Evolutionary conservation across 2,888 invertebrate genomes (phyloP).

Genomic region (Nebria salina): DNA sequence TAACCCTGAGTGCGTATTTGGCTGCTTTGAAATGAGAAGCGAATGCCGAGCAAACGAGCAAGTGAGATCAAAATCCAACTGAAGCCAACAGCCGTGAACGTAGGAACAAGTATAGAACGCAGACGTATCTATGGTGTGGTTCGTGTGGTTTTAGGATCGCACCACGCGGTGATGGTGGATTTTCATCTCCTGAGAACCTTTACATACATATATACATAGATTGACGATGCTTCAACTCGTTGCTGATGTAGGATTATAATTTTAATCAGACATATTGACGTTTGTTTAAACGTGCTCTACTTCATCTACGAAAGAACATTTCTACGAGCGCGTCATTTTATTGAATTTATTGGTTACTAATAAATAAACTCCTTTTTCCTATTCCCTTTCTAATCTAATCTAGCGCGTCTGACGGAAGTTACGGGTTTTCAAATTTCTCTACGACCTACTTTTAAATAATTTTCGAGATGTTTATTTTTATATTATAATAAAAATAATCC

Average conservation of each 20-base stretch:
- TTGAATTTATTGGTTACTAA: no score
- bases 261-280: conserved; percentile 18
- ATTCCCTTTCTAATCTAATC: no score
- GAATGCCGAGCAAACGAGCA: neutral
- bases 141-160: neutral
- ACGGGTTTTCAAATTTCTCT: no score
- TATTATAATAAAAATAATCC: no score
- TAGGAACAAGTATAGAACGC: neutral
- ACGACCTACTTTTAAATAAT: no score
- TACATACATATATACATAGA: neutral
- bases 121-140: neutral
- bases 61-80: neutral
- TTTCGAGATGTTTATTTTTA: no score
- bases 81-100: neutral
- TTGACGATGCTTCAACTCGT: neutral
- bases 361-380: no score
- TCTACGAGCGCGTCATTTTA: no score
- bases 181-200: neutral
- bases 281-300: neutral
- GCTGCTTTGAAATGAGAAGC: no score
- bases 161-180: neutral
- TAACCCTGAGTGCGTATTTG: neutral
- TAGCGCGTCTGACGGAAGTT: no score
- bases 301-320: no score
- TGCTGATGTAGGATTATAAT: neutral